Evolutionary conservation across 92 coral and sea anemone genomes (phyloP).

Genomic region (Epizoanthus scotinus): DNA sequence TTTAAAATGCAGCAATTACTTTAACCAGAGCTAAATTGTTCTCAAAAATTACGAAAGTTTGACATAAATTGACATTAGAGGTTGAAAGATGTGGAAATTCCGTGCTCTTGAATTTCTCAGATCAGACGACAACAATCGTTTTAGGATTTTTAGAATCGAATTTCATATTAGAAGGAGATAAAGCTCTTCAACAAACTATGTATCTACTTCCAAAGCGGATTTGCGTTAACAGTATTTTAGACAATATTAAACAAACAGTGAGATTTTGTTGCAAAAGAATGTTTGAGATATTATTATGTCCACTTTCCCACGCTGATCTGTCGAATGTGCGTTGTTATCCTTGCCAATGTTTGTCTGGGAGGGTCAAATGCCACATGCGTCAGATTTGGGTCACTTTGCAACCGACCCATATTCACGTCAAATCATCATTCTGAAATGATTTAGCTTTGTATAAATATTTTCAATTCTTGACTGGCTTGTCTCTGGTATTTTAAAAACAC

Average conservation of each 20-base stretch:
- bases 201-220: slow-evolving; percentile 35
- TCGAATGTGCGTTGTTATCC: neutral
- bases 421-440: neutral
- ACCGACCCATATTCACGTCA: neutral
- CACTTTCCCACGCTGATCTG: slow-evolving; percentile 41
- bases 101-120: neutral
- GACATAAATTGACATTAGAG: neutral
- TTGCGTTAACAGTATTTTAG: slow-evolving; percentile 11
- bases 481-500: neutral
- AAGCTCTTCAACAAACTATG: slow-evolving; percentile 13
- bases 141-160: no score
- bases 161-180: neutral
- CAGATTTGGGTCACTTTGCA: neutral
- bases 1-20: neutral
- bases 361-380: neutral
- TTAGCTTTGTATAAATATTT: neutral
- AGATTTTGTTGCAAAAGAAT: slow-evolving; percentile 26
- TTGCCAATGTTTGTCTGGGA: slow-evolving; percentile 3
- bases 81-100: neutral
- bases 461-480: neutral
- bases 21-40: neutral
- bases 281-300: slow-evolving; percentile 10
- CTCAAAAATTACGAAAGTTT: neutral
- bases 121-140: no score
- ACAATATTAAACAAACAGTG: slow-evolving; percentile 28